Evolutionary conservation across 37 sponge, comb jelly and placozoan species (phyloP).

Genomic region (Aplysina aerophoba): DNA sequence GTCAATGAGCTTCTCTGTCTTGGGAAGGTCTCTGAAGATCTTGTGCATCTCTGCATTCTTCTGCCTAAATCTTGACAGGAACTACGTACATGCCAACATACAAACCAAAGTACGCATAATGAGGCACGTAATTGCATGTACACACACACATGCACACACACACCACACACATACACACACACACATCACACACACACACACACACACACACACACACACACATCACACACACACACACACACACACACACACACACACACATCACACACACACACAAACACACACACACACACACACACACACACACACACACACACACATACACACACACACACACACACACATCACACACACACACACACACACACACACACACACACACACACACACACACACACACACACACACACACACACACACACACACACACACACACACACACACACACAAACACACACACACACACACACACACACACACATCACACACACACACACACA

Average conservation of each 20-base stretch:
- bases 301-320: constrained; percentile 39
- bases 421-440: neutral
- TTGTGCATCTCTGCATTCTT: constrained; percentile 92
- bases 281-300: constrained; percentile 49
- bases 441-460: neutral
- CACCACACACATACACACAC: too few species aligned
- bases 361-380: constrained; percentile 3
- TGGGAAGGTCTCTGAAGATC: constrained; percentile 84
- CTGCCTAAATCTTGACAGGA: constrained; percentile 27
- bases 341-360: neutral
- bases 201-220: constrained; percentile 44
- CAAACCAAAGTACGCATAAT: constrained; percentile 6
- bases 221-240: constrained; percentile 31
- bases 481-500: neutral
- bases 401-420: constrained; percentile 6
- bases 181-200: constrained; percentile 50
- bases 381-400: constrained; percentile 35
- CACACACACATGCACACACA: constrained; percentile 44
- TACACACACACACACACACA: constrained; percentile 35
- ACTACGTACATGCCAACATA: neutral
- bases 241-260: too few species aligned
- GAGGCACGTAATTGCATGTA: constrained; percentile 14
- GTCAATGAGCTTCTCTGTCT: constrained; percentile 87
- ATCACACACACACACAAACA: constrained; percentile 34
- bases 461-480: neutral